Evolutionary conservation across 1,140 invertebrate genomes (phyloP).

Genomic region (Pogonomyrmex barbatus): DNA sequence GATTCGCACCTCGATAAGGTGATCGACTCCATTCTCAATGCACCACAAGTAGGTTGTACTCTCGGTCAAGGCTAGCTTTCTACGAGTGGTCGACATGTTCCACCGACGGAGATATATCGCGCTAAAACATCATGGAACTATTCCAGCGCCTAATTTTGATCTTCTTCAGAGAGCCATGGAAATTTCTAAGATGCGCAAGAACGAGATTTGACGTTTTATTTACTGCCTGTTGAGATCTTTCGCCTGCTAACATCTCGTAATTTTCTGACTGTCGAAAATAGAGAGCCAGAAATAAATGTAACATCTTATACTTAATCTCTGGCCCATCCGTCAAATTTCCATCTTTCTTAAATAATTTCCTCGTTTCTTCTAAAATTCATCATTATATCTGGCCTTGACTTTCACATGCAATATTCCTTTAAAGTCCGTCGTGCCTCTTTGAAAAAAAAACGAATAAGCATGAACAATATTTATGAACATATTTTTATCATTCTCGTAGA

Average conservation of each 20-base stretch:
- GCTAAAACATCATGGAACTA: neutral
- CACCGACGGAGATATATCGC: neutral
- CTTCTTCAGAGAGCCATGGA: neutral
- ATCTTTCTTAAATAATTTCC: neutral
- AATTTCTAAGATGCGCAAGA: neutral
- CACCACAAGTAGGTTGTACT: constrained; percentile 76
- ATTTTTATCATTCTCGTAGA: neutral
- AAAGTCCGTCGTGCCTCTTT: neutral
- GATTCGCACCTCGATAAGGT: constrained; percentile 39
- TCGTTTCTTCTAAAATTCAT: no score
- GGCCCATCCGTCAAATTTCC: neutral
- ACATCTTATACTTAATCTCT: neutral
- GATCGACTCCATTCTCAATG: constrained; percentile 64
- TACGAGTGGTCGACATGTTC: constrained; percentile 62
- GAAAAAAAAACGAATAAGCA: neutral
- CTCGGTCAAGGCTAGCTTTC: constrained; percentile 78
- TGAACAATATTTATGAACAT: neutral
- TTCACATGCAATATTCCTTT: no score
- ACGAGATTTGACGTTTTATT: neutral
- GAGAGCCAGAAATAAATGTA: neutral
- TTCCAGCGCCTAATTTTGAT: neutral
- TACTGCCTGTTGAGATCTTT: neutral
- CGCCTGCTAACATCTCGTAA: neutral
- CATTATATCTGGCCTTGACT: no score
- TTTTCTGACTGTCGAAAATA: neutral